Base-by-base conservation (phyloP, 2,113 vertebrate genomes). In the Vireo altiloquus region DNA sequence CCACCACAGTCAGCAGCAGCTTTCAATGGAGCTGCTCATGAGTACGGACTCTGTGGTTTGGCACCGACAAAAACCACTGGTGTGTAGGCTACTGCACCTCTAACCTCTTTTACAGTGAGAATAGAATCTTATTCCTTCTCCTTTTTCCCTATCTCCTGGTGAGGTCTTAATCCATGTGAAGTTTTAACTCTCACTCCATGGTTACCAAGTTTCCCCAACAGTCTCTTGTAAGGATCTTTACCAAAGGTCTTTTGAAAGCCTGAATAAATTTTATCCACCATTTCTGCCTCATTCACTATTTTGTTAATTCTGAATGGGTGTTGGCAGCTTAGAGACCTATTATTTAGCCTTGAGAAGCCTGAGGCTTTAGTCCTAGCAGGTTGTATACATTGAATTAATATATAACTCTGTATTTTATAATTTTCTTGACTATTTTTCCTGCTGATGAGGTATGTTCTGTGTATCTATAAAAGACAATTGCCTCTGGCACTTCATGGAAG, bases 191-290 rank as follows among this genome's bases (percentile, higher is more conserved):
- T 87, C 63, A 91, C 82, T 96, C 89, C 91, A 93, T 92, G 94
- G 87, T 94, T 97, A 90, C 87, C 64, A 63, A 94, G 89, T 87
- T 95, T 78, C 53, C 46, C 23, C 65, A 85, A 79, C 37, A 92
- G 84, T 47, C 59, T 85, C 59, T 89, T 97, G 12, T 80, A 82
- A 91, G 28, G 44, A 71, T 66, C 78, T 84, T 96, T 96, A 94
- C 86, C 65, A 94, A 94, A 94, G 87, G 84, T 35, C 85, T 92
- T 97, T 97, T 89, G 90, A 96, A 94, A 83, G 33, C 27, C 70
- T 96, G 95, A 95, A 97, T 95, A 83, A 72, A 89, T 95, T 95
- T 96, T 95, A 81, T 84, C 90, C 85, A 33, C 88, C 35, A 19
- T 86, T 95, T 96, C 65, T 86, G 39, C 57, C 79, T 92, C 81